Evolutionary conservation across 1,140 invertebrate species (phyloP).

Genomic region (Ganaspis sp.): DNA sequence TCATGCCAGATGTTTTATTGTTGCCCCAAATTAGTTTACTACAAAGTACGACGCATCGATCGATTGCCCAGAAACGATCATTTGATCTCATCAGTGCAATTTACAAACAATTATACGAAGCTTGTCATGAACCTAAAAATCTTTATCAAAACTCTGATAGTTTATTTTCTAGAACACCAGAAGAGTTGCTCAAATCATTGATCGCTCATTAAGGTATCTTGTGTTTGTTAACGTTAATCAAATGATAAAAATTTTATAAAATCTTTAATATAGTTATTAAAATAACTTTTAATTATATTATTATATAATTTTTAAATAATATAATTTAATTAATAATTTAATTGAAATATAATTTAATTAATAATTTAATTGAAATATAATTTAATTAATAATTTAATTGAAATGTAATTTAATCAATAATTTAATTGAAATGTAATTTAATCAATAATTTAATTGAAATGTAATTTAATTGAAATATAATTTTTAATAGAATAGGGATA

Average conservation of each 20-base stretch:
- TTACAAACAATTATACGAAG: constrained; percentile 90
- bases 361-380: too few species aligned
- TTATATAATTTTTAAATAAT: background rate
- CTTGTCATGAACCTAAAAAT: constrained; percentile 86
- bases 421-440: too few species aligned
- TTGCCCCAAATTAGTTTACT: constrained; percentile 91
- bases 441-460: too few species aligned
- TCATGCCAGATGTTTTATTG: constrained; percentile 87
- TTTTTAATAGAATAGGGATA: too few species aligned
- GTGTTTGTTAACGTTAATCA: too few species aligned
- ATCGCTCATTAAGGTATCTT: constrained; percentile 47
- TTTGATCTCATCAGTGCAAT: constrained; percentile 92
- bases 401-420: too few species aligned
- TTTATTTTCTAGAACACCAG: constrained; percentile 85
- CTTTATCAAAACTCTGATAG: constrained; percentile 84
- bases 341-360: too few species aligned
- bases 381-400: too few species aligned
- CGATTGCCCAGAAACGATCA: constrained; percentile 85
- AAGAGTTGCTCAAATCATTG: constrained; percentile 80
- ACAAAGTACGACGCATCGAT: constrained; percentile 86
- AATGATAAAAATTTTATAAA: background rate
- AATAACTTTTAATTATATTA: too few species aligned
- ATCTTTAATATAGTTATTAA: too few species aligned
- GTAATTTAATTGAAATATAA: too few species aligned
- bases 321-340: too few species aligned